These are phyloP conservation scores for Notothenia rossii DNA, from an alignment of 2,113 vertebrate genomes.

Conservation along the genomic window DNA sequence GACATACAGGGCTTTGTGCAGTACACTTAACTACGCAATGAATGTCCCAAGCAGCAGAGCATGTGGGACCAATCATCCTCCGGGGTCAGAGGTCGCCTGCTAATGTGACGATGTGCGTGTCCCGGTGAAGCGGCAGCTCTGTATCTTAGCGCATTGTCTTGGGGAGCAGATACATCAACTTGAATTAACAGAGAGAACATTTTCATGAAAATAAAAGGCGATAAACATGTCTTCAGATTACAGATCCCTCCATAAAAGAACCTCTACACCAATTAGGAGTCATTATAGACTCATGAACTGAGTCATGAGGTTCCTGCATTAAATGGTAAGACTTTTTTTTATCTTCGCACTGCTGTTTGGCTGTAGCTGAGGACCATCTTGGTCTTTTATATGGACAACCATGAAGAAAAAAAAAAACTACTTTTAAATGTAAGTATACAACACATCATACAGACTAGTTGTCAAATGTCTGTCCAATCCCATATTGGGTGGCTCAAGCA, in stretches of 20 bases:
- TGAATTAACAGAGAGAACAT: not conserved
- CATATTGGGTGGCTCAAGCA: conserved; percentile 33
- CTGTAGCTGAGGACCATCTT: not conserved
- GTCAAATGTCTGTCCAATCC: conserved; percentile 16
- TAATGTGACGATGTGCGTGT: conserved; percentile 41
- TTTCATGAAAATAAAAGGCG: conserved; percentile 1
- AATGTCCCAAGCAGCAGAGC: conserved; percentile 8
- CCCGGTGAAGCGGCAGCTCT: not conserved
- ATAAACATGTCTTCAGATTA: conserved; percentile 28
- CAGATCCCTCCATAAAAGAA: conserved; percentile 7
- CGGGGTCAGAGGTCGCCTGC: conserved; percentile 39
- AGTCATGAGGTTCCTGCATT: conserved; percentile 2
- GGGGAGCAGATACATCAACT: conserved; percentile 6
- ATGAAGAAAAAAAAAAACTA: not conserved
- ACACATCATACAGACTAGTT: not conserved
- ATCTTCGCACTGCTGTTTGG: not conserved
- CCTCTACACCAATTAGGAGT: not conserved
- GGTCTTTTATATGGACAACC: conserved; percentile 1
- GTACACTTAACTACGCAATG: conserved; percentile 9
- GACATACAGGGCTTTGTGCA: conserved; percentile 16
- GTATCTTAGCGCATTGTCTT: conserved; percentile 11
- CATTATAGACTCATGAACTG: not conserved
- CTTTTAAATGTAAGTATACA: not conserved
- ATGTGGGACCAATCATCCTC: conserved; percentile 45
- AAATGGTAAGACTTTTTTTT: not conserved